Conservation (phyloP, 2,888 invertebrate species). For the Busseola fusca region DNA sequence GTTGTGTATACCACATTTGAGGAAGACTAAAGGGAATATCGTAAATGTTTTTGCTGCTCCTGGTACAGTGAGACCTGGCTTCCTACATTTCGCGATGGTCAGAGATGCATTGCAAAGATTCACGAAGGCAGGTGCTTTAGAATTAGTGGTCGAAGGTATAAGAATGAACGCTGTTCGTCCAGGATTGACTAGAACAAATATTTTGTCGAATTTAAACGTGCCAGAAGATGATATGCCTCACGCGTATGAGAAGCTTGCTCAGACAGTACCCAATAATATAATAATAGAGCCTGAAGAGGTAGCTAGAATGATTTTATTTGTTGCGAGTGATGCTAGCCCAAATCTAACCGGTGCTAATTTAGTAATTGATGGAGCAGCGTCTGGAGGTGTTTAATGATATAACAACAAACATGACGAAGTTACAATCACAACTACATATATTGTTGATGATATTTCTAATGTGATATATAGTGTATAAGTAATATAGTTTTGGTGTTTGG, state of each 20-base stretch:
- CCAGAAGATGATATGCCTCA: constrained; percentile 69
- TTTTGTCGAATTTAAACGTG: constrained; percentile 73
- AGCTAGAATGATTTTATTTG: constrained; percentile 74
- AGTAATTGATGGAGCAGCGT: constrained; percentile 72
- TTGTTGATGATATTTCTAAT: not conserved
- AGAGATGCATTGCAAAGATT: constrained; percentile 75
- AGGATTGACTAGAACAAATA: constrained; percentile 76
- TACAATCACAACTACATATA: not conserved
- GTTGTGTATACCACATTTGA: constrained; percentile 71
- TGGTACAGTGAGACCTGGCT: constrained; percentile 72
- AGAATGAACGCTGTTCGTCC: constrained; percentile 80
- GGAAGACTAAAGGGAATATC: constrained; percentile 74
- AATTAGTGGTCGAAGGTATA: constrained; percentile 74
- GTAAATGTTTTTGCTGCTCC: constrained; percentile 76
- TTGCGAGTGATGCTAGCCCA: constrained; percentile 72
- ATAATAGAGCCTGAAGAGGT: constrained; percentile 78
- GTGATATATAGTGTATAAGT: constrained; percentile 9
- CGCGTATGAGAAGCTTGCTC: constrained; percentile 68
- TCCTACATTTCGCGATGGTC: constrained; percentile 73
- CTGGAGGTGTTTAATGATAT: constrained; percentile 57
- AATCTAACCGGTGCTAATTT: constrained; percentile 74
- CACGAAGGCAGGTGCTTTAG: constrained; percentile 74
- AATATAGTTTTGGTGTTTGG: not conserved
- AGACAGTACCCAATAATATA: constrained; percentile 68
- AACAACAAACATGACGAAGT: constrained; percentile 8